Evolutionary conservation across 2,797 vertebrate species (phyloP), one percentile per base, ranked within the genome.

Genomic region (Sebastes aleutianus): DNA sequence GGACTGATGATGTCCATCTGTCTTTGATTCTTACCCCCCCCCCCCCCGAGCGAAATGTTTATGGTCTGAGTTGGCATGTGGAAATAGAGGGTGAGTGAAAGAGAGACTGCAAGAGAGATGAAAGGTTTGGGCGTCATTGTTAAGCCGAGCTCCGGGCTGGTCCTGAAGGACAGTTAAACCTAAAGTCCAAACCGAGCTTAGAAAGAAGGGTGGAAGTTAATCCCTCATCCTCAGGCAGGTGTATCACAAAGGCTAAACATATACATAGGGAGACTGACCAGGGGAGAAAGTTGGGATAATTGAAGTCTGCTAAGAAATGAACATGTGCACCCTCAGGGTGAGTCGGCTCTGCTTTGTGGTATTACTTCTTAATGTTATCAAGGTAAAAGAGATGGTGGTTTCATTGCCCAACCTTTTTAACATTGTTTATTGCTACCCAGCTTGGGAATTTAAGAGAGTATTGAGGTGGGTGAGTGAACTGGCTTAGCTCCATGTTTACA

Each of bases 161-260:
- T 89, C 91, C 90, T 94, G 90, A 93, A 95, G 94, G 94, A 94
- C 91, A 65, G 87, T 82, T 91, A 90, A 93, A 92, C 92, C 82
- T 78, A 85, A 90, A 94, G 92, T 93, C 91, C 92, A 92, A 91
- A 90, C 92, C 77, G 65, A 76, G 90, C 87, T 92, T 84, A 87
- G 84, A 84, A 87, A 90, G 76, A 85, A 69, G 69, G 83, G 73
- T 86, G 79, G 85, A 89, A 92, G 92, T 92, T 95, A 95, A 96
- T 95, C 94, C 93, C 82, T 81, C 93, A 82, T 95, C 94, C 94
- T 92, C 83, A 84, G 92, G 93, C 93, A 91, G 89, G 92, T 95
- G 90, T 89, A 95, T 94, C 93, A 95, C 92, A 93, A 93, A 94
- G 95, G 92, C 94, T 96, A 95, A 96, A 95, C 95, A 95, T 94